phyloP scores from a whole-genome alignment of 2,888 invertebrate species.

The Euzophera pinguis region DNA sequence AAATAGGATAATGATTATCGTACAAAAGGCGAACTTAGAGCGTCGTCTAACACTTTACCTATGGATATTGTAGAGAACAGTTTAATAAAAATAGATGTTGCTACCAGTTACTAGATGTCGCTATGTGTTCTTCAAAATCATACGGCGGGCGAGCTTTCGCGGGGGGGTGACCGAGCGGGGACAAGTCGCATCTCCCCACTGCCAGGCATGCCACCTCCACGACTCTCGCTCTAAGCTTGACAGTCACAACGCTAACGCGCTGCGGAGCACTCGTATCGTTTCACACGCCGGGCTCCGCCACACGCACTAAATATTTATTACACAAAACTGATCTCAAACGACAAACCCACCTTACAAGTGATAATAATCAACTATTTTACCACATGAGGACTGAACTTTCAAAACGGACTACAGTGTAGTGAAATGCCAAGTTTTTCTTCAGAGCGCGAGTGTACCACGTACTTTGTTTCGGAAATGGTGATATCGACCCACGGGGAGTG shows the following conservation, averaged over 20 bases:
- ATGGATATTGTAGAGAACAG: too few relatives aligned
- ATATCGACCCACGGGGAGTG: constrained; percentile 78
- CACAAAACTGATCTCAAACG: constrained; percentile 54
- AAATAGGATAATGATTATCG: too few relatives aligned
- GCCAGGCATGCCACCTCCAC: constrained; percentile 69
- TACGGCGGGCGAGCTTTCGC: constrained; percentile 44
- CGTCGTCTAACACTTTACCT: too few relatives aligned
- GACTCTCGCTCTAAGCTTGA: constrained; percentile 59
- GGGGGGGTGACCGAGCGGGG: constrained; percentile 47
- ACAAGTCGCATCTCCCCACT: constrained; percentile 66
- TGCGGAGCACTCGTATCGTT: constrained; percentile 56
- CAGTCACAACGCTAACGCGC: constrained; percentile 71
- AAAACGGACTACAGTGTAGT: constrained; percentile 64
- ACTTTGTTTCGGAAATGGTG: constrained; percentile 80
- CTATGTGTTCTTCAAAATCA: constrained; percentile 31
- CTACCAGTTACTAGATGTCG: constrained; percentile 60
- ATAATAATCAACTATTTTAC: constrained; percentile 35
- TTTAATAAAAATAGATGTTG: constrained; percentile 1
- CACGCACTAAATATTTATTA: constrained; percentile 72
- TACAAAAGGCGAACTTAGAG: too few relatives aligned
- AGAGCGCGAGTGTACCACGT: constrained; percentile 61
- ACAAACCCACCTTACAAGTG: constrained; percentile 37
- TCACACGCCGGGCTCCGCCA: constrained; percentile 49
- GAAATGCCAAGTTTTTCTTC: constrained; percentile 75
- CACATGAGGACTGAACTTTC: constrained; percentile 38